phyloP scores from a whole-genome alignment of 2,797 vertebrate species.

The Hemibagrus guttatus region DNA sequence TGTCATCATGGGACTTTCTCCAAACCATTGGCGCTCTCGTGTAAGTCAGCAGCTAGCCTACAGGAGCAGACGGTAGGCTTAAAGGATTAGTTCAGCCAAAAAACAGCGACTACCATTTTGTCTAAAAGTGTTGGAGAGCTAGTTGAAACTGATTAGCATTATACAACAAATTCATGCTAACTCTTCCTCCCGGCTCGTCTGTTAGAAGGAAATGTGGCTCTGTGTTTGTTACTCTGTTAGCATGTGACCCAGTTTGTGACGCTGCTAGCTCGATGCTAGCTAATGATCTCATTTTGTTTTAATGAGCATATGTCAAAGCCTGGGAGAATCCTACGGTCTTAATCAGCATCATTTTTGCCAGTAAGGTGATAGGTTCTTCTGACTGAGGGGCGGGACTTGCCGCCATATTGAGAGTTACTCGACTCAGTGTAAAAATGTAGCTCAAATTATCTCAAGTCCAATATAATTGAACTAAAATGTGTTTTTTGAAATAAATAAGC shows the following conservation, averaged over 20 bases:
- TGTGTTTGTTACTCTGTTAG: neutral
- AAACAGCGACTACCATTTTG: constrained; percentile 17
- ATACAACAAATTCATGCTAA: neutral
- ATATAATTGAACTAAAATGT: neutral
- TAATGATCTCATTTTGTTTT: neutral
- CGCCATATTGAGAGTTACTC: neutral
- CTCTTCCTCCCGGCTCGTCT: neutral
- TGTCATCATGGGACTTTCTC: neutral
- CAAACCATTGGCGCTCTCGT: neutral
- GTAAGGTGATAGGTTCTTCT: neutral
- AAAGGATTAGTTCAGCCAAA: constrained; percentile 23
- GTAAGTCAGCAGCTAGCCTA: constrained; percentile 21
- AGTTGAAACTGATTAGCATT: neutral
- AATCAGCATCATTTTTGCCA: no score
- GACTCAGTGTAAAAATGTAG: neutral
- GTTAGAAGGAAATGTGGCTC: neutral
- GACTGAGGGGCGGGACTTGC: neutral
- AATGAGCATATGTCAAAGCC: no score
- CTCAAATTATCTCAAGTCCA: neutral
- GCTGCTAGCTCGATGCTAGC: neutral
- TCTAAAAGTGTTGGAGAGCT: neutral
- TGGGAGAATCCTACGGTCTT: no score
- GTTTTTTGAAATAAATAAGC: neutral
- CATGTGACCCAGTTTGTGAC: neutral
- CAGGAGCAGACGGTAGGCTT: constrained; percentile 13